A percentile compares a stretch with the other conserved stretches of the same genome.
Conservation (phyloP, 2,113 vertebrate genomes). For the Phylloscopus trochiloides region DNA sequence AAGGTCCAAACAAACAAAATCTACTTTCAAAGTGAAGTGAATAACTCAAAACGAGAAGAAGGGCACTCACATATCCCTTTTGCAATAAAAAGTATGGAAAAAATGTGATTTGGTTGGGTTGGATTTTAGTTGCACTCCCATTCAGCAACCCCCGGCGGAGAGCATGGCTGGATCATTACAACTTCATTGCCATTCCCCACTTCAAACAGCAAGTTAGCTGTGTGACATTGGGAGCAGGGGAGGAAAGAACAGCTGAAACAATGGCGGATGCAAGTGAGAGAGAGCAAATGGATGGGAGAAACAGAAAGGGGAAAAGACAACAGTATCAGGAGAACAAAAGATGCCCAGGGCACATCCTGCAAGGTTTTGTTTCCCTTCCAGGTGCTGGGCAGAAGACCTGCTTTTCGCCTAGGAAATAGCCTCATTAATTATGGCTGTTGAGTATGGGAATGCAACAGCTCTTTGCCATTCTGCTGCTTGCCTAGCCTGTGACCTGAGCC, state of each 20-base stretch:
- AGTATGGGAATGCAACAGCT: conserved; percentile 43
- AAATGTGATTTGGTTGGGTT: not conserved
- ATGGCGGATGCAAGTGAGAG: not conserved
- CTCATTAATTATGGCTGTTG: not conserved
- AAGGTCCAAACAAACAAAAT: not conserved
- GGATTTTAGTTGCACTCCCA: not conserved
- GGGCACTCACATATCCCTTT: not conserved
- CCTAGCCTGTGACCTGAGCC: not conserved
- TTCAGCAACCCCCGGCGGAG: not conserved
- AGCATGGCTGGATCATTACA: not conserved
- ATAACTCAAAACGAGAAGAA: not conserved
- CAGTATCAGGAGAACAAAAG: not conserved
- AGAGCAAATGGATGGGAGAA: not conserved
- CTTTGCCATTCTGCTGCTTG: not conserved
- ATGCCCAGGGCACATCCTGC: not conserved
- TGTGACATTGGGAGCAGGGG: not conserved
- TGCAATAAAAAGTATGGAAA: not conserved
- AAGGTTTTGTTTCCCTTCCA: not conserved
- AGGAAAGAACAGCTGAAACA: not conserved
- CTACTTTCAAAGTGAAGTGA: not conserved
- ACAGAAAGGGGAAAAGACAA: not conserved
- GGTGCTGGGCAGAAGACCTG: not conserved
- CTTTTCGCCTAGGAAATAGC: not conserved
- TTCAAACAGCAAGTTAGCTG: not conserved
- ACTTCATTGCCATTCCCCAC: not conserved